Percentiles rank a stretch among this genome's conserved stretches.
phyloP scores from a whole-genome alignment of 2,113 vertebrate genomes.

The Gobio gobio region DNA sequence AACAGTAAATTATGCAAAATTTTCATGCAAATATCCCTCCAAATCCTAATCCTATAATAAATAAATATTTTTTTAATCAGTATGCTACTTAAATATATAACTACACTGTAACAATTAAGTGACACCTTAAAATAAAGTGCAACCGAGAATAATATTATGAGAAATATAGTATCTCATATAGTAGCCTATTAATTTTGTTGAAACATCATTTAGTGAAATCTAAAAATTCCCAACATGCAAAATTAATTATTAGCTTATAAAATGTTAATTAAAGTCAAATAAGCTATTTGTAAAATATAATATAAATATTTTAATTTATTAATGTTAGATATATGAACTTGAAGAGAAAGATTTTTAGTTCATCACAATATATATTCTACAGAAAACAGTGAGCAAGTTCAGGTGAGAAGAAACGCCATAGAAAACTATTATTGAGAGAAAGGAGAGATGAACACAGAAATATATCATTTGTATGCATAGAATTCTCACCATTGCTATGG shows the following conservation, averaged over 20 bases:
- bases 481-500: background rate
- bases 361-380: background rate
- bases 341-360: background rate
- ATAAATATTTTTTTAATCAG: too few relatives aligned
- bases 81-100: too few relatives aligned
- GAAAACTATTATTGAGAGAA: background rate
- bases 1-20: too few relatives aligned
- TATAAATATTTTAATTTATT: background rate
- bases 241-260: background rate
- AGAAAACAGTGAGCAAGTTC: background rate
- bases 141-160: background rate
- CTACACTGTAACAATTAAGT: too few relatives aligned
- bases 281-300: background rate
- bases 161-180: background rate
- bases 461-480: too few relatives aligned
- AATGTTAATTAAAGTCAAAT: background rate
- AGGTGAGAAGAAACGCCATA: background rate
- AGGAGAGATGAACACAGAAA: too few relatives aligned
- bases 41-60: too few relatives aligned
- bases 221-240: background rate
- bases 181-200: background rate
- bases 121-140: too few relatives aligned
- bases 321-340: background rate
- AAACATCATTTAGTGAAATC: background rate
- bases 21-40: too few relatives aligned